Percentiles rank a stretch among this genome's conserved stretches.
phyloP scores from a whole-genome alignment of 2,888 invertebrate genomes.

The Omphaloscelis lunosa region DNA sequence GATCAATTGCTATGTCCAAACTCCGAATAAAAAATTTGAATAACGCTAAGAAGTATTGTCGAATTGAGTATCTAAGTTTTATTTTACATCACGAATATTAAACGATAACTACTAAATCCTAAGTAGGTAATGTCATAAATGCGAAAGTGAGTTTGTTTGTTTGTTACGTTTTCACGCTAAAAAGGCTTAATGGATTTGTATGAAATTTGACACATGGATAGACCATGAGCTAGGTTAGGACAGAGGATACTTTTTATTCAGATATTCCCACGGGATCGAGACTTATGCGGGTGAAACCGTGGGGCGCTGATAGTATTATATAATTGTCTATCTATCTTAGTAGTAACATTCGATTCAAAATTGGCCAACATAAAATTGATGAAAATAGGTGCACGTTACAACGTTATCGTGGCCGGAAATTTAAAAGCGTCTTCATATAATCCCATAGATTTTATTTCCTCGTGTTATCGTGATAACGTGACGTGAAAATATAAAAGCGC shows the following conservation, averaged over 20 bases:
- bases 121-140: too few species aligned
- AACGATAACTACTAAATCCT: neutral
- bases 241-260: too few species aligned
- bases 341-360: neutral
- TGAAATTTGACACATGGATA: too few species aligned
- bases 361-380: neutral
- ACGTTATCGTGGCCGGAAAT: neutral
- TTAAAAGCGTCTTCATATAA: too few species aligned
- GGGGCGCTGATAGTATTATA: neutral
- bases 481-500: neutral
- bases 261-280: too few species aligned
- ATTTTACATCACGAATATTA: conserved; percentile 3
- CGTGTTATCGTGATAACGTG: neutral
- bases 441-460: neutral
- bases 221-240: too few species aligned
- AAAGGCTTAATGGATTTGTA: too few species aligned
- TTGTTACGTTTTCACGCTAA: too few species aligned
- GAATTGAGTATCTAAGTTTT: neutral
- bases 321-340: neutral
- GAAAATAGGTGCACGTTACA: neutral
- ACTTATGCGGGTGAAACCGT: too few species aligned
- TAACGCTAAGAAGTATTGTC: neutral
- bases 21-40: conserved; percentile 11
- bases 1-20: conserved; percentile 5
- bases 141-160: too few species aligned